Base-by-base conservation (phyloP, 2,113 vertebrate species). In the Periophthalmus modestus region DNA sequence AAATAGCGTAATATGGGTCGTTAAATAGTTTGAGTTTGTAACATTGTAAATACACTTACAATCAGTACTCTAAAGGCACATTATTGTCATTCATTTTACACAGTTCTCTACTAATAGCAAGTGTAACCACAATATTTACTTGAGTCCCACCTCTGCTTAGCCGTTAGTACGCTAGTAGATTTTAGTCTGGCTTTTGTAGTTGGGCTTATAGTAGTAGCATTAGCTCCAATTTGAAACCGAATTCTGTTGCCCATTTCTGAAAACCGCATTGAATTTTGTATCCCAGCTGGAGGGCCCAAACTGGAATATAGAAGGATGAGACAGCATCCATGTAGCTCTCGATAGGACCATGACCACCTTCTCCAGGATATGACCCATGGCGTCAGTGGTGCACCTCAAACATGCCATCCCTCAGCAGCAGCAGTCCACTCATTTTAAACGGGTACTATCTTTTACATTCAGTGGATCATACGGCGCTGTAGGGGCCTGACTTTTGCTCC, bases 281-380 rank as follows among this genome's bases (percentile, higher is more conserved):
- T 86, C 91, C 89, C 91, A 94, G 93, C 93, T 90, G 93, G 93
- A 93, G 90, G n/a, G 91, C 92, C 88, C 92, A 90, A 94, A 92
- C 92, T 95, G 94, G 93, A 94, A 92, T 93, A 92, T 93, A 91
- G 93, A 95, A 94, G 94, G 93, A n/a, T 94, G 93, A 95, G 94
- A 89, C 76, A 80, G 87, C 90, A 87, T 77, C 85, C 91, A 93
- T 93, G 82, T 90, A 93, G 80, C 82, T 70, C 83, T 90, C n/a
- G n/a, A 93, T 87, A 88, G 78, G 86, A 79, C 86, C 90, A 91
- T 92, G 88, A 88, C 80, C 81, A 85, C n/a, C 83, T 86, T 91
- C 93, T 83, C 71, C 69, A 76, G 86, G 82, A 90, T n/a, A 90
- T 90, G 87, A 86, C 55, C 78, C 78, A 73, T 83, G n/a, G 84